Conservation (phyloP, 2,113 vertebrate genomes). For the Prochilodus magdalenae region DNA sequence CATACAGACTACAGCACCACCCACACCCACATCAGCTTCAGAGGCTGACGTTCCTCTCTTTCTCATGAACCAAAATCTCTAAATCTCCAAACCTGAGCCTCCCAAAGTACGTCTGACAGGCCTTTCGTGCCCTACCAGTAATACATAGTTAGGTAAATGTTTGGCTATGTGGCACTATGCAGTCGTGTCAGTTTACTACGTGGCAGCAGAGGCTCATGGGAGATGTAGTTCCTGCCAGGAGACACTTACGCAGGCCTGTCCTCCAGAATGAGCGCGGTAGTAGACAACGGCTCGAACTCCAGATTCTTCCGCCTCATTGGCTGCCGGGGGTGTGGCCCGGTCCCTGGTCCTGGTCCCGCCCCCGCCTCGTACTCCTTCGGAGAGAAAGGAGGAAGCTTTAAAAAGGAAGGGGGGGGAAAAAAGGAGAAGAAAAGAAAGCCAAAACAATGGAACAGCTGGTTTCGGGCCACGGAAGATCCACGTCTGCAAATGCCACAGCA, state of each 20-base stretch:
- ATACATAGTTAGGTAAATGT: constrained; percentile 14
- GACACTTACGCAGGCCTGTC: constrained; percentile 86
- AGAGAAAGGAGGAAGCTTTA: background rate
- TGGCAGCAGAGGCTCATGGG: constrained; percentile 59
- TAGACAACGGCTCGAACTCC: constrained; percentile 88
- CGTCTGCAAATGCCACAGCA: background rate
- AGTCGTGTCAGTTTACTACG: background rate
- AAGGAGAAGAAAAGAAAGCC: background rate
- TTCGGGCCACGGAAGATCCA: constrained; percentile 31
- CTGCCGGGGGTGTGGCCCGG: constrained; percentile 70
- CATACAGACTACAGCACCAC: too few species aligned
- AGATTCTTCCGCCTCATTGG: constrained; percentile 80
- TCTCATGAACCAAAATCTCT: too few species aligned
- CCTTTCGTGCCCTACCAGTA: background rate
- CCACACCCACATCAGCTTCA: too few species aligned
- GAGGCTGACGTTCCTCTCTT: too few species aligned
- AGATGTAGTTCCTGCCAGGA: background rate
- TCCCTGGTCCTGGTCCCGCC: constrained; percentile 76
- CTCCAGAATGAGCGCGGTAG: constrained; percentile 87
- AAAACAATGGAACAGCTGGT: constrained; percentile 60
- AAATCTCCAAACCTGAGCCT: too few species aligned
- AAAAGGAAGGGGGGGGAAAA: background rate
- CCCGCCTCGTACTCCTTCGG: constrained; percentile 84
- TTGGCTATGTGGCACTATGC: constrained; percentile 18
- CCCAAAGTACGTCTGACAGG: background rate